Base-by-base conservation (phyloP, 2,797 vertebrate genomes). In the Etheostoma nigrum region DNA sequence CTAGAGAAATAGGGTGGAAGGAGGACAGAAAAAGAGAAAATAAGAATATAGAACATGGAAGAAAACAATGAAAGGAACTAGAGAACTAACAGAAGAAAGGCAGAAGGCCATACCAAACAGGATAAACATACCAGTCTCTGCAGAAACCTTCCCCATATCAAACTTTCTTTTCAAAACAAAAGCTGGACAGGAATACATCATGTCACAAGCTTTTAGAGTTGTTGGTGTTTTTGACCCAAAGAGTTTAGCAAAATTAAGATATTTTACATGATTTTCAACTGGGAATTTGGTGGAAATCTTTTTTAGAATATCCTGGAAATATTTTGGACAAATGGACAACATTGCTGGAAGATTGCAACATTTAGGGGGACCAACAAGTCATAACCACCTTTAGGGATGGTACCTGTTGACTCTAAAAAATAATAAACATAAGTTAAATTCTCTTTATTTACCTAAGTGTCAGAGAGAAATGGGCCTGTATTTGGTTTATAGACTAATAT, bases 41-140 rank as follows among this genome's bases (percentile, higher is more conserved):
- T 2, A 18, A 19, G 2, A 58, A 30, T 40, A 62, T 36, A 25
- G 21, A 59, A 23, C 7, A 44, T 21, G 6, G 6, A 5, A 52
- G 25, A 52, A 25, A 67, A 23, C 11, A 40, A 64, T 30, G 9
- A 49, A 33, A 54, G 2, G 5, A 60, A 42, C 15, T 18, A 23
- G 30, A 44, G 42, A 69, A 49, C 11, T 23, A 74, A 60, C 21
- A 62, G 18, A 54, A 64, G 11, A 23, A 30, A 57, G 25, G 23
- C 33, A 16, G 12, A 18, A 0, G 57, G 14, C 9, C 30, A 40
- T 33, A 53, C 5, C 23, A 40, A 60, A 48, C 36, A 72, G 57
- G 57, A 49, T 51, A 16, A 45, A 47, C 18, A 51, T n/a, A 25
- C 10, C 7, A 9, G 40, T 60, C 55, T 52, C 47, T 47, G 5